Evolutionary conservation across 64 coral and sea anemone genomes (phyloP), one percentile per base, ranked within the genome.

Genomic region (Catalaphyllia jardinei): DNA sequence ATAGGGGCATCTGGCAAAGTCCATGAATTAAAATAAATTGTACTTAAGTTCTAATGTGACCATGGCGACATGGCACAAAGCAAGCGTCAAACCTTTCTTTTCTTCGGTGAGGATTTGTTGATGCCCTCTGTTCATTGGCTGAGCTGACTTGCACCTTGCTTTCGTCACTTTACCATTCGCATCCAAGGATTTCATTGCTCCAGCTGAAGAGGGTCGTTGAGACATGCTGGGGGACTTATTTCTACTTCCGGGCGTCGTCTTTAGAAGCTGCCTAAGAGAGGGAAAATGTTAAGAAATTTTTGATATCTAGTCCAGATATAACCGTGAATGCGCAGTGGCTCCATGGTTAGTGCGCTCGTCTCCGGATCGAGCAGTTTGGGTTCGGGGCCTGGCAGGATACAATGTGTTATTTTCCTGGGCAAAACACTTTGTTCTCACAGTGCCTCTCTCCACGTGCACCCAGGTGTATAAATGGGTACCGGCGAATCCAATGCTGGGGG

Each of bases 131-230:
- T 62, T 77, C 8, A 62, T 78, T 79, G 86, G 76, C 46, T 84
- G 87, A 31, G 92, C 92, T 93, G 92, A 93, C 16, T 93, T 87
- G 52, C 92, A 74, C 22, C 92, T 62, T 8, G 27, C 71, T 59
- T 67, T 89, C 13, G 42, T 25, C 71, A 62, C 14, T 60, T 39
- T 38, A 16, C 88, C 87, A 17, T 84, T 89, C n/a, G 52, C 39
- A 54, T 93, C 86, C 19, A 71, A 62, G 35, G 72, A 82, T 57
- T 89, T 93, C 13, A 63, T 35, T 14, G 69, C 42, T 22, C 20
- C 78, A 75, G 92, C 92, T 64, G 92, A 88, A 7, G 78, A 89
- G 19, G 92, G 92, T 24, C 79, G 87, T 8, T 42, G 87, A 12
- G 20, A 19, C 19, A 67, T 15, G 46, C 59, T 55, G 4, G 92